A percentile compares a stretch with the other conserved stretches of the same genome.
phyloP scores from a whole-genome alignment of 2,888 invertebrate species.

The Falcaria lacertinaria region DNA sequence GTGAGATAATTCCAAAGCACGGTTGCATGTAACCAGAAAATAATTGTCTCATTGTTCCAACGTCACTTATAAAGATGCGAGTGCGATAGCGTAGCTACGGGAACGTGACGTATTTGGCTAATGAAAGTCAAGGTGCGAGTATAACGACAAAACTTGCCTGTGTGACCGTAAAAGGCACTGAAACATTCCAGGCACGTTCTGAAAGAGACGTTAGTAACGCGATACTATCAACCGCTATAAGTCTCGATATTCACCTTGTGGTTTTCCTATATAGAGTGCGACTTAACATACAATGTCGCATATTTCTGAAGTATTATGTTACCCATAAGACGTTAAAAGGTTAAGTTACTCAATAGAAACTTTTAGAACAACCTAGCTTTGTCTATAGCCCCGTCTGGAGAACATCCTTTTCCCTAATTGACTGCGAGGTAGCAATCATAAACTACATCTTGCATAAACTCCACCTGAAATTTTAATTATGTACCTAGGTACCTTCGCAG shows the following conservation, averaged over 20 bases:
- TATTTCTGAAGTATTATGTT: neutral
- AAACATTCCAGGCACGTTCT: constrained; percentile 16
- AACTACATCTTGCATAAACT: constrained; percentile 11
- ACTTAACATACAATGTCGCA: neutral
- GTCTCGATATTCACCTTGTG: constrained; percentile 3
- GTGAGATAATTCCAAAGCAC: constrained; percentile 28
- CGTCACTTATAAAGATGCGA: constrained; percentile 30
- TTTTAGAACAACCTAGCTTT: too few relatives aligned
- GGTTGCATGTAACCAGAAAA: constrained; percentile 19
- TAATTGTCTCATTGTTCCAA: constrained; percentile 40
- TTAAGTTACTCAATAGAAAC: neutral
- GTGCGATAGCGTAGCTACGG: constrained; percentile 18
- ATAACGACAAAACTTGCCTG: constrained; percentile 16
- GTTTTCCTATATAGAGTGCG: neutral
- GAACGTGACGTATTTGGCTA: constrained; percentile 41
- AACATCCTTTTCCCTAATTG: constrained; percentile 1
- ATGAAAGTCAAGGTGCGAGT: constrained; percentile 29
- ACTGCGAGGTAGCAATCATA: neutral
- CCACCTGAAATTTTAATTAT: constrained; percentile 51
- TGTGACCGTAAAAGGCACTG: constrained; percentile 11
- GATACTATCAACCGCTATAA: constrained; percentile 1
- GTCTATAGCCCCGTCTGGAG: neutral
- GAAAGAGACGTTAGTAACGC: constrained; percentile 8
- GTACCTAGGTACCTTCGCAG: constrained; percentile 41
- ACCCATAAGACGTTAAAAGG: neutral